Percentiles rank a stretch among this genome's conserved stretches.
Conservation (phyloP, 1,140 invertebrate genomes). For the Eupeodes corollae region DNA sequence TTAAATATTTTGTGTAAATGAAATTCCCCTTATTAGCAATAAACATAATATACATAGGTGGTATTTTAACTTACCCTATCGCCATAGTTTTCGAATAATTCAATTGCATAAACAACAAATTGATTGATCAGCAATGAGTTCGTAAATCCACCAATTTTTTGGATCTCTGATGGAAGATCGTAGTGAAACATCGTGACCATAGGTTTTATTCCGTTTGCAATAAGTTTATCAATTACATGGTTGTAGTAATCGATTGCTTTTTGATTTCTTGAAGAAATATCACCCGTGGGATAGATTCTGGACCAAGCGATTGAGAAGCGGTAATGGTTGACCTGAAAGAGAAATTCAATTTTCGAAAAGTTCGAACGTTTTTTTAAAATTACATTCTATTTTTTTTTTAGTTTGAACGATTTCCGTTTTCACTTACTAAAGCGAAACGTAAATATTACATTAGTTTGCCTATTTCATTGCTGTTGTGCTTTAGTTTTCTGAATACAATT, state of each 20-base stretch:
- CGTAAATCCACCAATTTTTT: constrained; percentile 48
- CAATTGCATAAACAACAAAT: constrained; percentile 43
- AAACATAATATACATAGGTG: constrained; percentile 35
- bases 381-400: too few relatives aligned
- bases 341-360: too few relatives aligned
- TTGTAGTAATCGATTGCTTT: constrained; percentile 51
- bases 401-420: too few relatives aligned
- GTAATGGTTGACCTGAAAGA: constrained; percentile 16
- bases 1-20: too few relatives aligned
- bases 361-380: too few relatives aligned
- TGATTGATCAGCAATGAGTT: constrained; percentile 40
- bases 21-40: constrained; percentile 32
- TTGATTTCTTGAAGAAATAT: constrained; percentile 40
- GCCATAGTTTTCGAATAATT: constrained; percentile 39
- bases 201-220: constrained; percentile 41
- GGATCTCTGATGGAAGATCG: constrained; percentile 44
- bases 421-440: too few relatives aligned
- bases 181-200: constrained; percentile 47
- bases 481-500: too few relatives aligned
- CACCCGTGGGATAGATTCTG: constrained; percentile 45
- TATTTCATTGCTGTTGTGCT: too few relatives aligned
- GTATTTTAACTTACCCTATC: constrained; percentile 38
- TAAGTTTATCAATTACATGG: constrained; percentile 45
- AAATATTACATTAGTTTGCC: too few relatives aligned
- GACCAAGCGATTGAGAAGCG: constrained; percentile 45